These are phyloP conservation scores for Sphecodes monilicornis DNA, from an alignment of 2,888 invertebrate species.

Conservation along the genomic window DNA sequence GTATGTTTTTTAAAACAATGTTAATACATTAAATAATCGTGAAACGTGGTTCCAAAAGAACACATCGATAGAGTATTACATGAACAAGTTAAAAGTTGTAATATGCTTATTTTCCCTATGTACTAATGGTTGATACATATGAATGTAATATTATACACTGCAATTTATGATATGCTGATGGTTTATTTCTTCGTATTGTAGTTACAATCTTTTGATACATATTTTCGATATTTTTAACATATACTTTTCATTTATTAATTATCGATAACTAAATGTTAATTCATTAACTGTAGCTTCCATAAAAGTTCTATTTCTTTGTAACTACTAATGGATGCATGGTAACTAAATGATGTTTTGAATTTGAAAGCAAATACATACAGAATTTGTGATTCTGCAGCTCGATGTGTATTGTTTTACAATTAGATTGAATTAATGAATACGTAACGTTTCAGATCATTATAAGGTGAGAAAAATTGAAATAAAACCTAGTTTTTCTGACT, in stretches of 20 bases:
- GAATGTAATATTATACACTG: too few relatives aligned
- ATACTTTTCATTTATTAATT: not conserved
- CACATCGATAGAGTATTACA: not conserved
- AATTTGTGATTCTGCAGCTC: not conserved
- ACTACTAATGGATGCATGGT: not conserved
- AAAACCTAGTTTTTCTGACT: not conserved
- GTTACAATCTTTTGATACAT: too few relatives aligned
- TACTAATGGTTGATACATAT: too few relatives aligned
- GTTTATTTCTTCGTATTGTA: too few relatives aligned
- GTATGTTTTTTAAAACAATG: too few relatives aligned
- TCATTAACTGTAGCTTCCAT: not conserved
- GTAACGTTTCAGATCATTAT: not conserved
- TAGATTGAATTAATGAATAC: conserved; percentile 1
- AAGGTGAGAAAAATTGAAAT: not conserved
- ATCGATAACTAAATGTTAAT: not conserved
- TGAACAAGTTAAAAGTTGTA: too few relatives aligned
- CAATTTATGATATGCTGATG: too few relatives aligned
- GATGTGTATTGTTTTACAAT: not conserved
- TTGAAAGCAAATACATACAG: not conserved
- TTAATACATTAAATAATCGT: not conserved
- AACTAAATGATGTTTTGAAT: not conserved
- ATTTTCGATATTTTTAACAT: too few relatives aligned
- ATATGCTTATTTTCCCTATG: too few relatives aligned
- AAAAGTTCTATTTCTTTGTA: not conserved
- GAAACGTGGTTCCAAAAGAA: not conserved